phyloP scores from a whole-genome alignment of 2,113 vertebrate genomes.

The Leucopternis melanops region DNA sequence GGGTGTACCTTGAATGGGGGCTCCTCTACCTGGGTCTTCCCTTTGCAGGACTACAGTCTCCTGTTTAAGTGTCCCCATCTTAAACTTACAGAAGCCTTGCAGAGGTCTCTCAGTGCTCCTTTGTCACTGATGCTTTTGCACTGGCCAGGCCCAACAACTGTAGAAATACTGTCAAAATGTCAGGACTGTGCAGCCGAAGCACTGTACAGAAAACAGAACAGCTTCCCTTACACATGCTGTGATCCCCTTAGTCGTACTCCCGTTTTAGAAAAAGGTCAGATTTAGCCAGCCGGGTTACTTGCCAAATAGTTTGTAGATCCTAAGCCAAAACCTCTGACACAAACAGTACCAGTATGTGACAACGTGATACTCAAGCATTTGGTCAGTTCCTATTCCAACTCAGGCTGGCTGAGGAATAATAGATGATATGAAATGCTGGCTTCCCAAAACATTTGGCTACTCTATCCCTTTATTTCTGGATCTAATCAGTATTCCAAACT shows the following conservation, averaged over 20 bases:
- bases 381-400: not conserved
- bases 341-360: not conserved
- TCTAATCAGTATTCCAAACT: slow-evolving; percentile 15
- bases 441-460: not conserved
- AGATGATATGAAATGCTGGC: not conserved
- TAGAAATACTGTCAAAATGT: not conserved
- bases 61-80: not conserved
- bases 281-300: not conserved
- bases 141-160: not conserved
- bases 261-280: not conserved
- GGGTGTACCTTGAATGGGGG: too few species aligned
- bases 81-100: not conserved
- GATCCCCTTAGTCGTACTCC: not conserved
- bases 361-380: not conserved
- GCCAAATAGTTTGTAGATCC: not conserved
- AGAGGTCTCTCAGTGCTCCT: not conserved
- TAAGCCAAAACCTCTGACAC: not conserved
- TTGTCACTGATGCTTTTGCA: not conserved
- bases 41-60: not conserved
- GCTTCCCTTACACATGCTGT: not conserved
- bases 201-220: not conserved
- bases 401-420: not conserved
- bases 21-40: not conserved
- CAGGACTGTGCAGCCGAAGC: not conserved
- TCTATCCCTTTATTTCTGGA: slow-evolving; percentile 10